phyloP scores from a whole-genome alignment of 92 coral and sea anemone species.

The Palythoa heliodiscus region DNA sequence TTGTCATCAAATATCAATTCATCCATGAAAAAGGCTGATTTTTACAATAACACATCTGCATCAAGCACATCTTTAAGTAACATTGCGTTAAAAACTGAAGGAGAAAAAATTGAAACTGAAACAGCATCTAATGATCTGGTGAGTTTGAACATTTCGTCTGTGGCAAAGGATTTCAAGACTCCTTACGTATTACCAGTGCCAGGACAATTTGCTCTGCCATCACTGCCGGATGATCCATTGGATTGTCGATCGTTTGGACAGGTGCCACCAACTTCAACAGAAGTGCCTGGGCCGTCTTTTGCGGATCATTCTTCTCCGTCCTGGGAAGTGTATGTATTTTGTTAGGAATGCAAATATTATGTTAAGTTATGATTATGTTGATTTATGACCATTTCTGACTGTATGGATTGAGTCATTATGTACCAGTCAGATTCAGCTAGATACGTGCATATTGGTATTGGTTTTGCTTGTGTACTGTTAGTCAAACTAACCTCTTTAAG shows the following conservation, averaged over 20 bases:
- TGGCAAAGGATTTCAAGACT: slow-evolving; percentile 37
- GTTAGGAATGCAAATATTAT: neutral
- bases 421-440: no score
- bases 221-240: slow-evolving; percentile 71
- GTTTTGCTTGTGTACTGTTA: no score
- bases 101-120: slow-evolving; percentile 1
- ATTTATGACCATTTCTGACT: neutral
- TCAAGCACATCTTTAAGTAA: neutral
- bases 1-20: slow-evolving; percentile 16
- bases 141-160: slow-evolving; percentile 15
- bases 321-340: slow-evolving; percentile 64
- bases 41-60: neutral
- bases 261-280: neutral
- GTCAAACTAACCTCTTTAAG: no score
- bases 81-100: neutral
- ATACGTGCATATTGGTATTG: no score
- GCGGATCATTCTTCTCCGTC: slow-evolving; percentile 36
- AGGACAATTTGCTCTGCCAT: slow-evolving; percentile 61
- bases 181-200: slow-evolving; percentile 63
- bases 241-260: slow-evolving; percentile 66
- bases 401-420: no score
- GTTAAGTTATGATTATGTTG: neutral
- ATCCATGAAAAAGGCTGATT: neutral
- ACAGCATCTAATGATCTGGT: slow-evolving; percentile 10
- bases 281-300: neutral